A percentile compares a stretch with the other conserved stretches of the same genome.
These are phyloP conservation scores for Acronicta psi DNA, from an alignment of 2,888 invertebrate genomes.

Conservation along the genomic window DNA sequence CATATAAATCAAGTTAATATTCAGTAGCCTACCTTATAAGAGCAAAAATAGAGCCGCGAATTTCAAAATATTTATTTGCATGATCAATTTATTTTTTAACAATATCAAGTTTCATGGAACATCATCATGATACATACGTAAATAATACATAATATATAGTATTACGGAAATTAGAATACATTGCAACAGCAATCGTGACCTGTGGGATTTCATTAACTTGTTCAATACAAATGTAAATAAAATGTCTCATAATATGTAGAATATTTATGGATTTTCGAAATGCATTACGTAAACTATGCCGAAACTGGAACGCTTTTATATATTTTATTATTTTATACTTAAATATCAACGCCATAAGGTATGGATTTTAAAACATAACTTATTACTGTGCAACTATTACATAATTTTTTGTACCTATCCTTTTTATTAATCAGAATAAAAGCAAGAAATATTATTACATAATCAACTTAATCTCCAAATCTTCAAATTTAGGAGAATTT, in stretches of 20 bases:
- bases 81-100: slow-evolving; percentile 10
- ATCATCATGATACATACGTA: slow-evolving; percentile 22
- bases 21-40: slow-evolving; percentile 8
- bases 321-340: slow-evolving; percentile 4
- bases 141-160: slow-evolving; percentile 34
- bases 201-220: slow-evolving; percentile 36
- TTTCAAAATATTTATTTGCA: slow-evolving; percentile 35
- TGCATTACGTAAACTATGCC: slow-evolving; percentile 6
- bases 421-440: too few species aligned
- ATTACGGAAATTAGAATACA: slow-evolving; percentile 32
- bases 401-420: neutral
- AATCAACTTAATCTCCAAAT: neutral
- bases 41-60: neutral
- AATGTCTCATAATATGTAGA: neutral
- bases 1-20: slow-evolving; percentile 11
- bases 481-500: too few species aligned
- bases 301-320: slow-evolving; percentile 11
- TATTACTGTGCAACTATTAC: neutral
- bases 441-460: neutral
- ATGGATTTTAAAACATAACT: neutral
- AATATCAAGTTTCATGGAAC: slow-evolving; percentile 42
- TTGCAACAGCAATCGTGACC: slow-evolving; percentile 13
- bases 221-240: slow-evolving; percentile 6
- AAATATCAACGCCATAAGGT: slow-evolving; percentile 3
- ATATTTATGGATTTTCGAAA: neutral